Evolutionary conservation across 2,888 invertebrate species (phyloP).

Genomic region (Alloplasta piceator): DNA sequence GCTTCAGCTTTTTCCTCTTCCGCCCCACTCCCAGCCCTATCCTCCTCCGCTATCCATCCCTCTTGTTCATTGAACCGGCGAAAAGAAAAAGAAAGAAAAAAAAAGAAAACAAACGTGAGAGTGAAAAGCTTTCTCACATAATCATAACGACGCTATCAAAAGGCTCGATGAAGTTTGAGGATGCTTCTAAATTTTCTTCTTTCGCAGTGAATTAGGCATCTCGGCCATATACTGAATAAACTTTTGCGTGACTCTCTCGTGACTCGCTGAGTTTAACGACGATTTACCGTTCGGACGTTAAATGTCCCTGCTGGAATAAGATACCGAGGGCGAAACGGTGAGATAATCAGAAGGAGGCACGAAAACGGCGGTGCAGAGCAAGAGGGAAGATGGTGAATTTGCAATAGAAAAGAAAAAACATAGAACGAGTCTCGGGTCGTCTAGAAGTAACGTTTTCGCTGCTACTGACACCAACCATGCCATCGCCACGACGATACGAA

Average conservation of each 20-base stretch:
- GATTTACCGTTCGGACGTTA: constrained; percentile 78
- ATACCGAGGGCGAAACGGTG: constrained; percentile 52
- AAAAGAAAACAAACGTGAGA: constrained; percentile 34
- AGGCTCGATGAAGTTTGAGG: constrained; percentile 24
- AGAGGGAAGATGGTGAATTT: constrained; percentile 37
- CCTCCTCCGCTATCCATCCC: constrained; percentile 30
- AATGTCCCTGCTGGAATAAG: constrained; percentile 64
- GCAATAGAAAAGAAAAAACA: constrained; percentile 44
- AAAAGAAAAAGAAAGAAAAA: neutral
- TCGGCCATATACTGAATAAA: too few relatives aligned
- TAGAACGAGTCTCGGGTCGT: constrained; percentile 62
- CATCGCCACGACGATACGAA: constrained; percentile 71
- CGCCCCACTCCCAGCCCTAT: constrained; percentile 11
- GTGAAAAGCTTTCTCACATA: constrained; percentile 62
- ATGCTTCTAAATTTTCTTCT: constrained; percentile 17
- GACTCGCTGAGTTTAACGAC: constrained; percentile 62
- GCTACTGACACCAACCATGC: constrained; percentile 75
- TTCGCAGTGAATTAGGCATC: constrained; percentile 10
- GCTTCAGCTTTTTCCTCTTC: constrained; percentile 46
- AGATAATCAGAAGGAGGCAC: constrained; percentile 34
- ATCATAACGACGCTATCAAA: constrained; percentile 52
- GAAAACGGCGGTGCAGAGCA: constrained; percentile 39
- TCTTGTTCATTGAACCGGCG: constrained; percentile 46
- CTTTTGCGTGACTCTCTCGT: too few relatives aligned
- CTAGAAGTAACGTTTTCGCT: constrained; percentile 77